Evolutionary conservation across 2,888 invertebrate genomes (phyloP).

Genomic region (Omphaloscelis lunosa): DNA sequence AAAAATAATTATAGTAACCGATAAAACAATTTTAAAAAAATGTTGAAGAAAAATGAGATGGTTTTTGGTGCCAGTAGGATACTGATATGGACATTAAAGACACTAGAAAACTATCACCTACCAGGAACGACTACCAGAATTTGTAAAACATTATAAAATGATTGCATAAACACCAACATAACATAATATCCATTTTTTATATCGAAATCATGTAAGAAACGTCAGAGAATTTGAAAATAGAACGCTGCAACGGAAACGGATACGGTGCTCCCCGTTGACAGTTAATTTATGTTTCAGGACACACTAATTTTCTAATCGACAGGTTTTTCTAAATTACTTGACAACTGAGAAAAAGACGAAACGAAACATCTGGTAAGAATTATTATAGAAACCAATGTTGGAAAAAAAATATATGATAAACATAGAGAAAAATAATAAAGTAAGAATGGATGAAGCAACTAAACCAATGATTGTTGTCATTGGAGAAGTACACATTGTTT

Average conservation of each 20-base stretch:
- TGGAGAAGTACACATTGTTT: no score
- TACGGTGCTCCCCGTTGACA: conserved; percentile 87
- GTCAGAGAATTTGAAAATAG: conserved; percentile 87
- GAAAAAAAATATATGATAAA: not conserved
- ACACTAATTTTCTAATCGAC: conserved; percentile 87
- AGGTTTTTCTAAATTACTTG: conserved; percentile 77
- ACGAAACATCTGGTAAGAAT: conserved; percentile 16
- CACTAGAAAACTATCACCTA: not conserved
- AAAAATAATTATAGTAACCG: not conserved
- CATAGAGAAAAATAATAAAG: not conserved
- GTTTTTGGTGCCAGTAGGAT: not conserved
- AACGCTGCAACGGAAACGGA: conserved; percentile 88
- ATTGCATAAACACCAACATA: conserved; percentile 21
- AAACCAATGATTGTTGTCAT: not conserved
- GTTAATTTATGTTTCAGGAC: conserved; percentile 87
- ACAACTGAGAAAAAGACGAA: conserved; percentile 11
- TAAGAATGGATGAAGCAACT: not conserved
- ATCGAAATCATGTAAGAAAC: conserved; percentile 48
- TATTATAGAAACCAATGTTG: not conserved
- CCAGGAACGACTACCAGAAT: not conserved
- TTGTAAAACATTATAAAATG: not conserved
- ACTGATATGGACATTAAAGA: not conserved
- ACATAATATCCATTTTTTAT: conserved; percentile 51
- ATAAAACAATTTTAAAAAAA: no score
- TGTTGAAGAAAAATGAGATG: not conserved